These are phyloP conservation scores for Arizona elegans DNA, from an alignment of 2,113 vertebrate species.

Conservation along the genomic window DNA sequence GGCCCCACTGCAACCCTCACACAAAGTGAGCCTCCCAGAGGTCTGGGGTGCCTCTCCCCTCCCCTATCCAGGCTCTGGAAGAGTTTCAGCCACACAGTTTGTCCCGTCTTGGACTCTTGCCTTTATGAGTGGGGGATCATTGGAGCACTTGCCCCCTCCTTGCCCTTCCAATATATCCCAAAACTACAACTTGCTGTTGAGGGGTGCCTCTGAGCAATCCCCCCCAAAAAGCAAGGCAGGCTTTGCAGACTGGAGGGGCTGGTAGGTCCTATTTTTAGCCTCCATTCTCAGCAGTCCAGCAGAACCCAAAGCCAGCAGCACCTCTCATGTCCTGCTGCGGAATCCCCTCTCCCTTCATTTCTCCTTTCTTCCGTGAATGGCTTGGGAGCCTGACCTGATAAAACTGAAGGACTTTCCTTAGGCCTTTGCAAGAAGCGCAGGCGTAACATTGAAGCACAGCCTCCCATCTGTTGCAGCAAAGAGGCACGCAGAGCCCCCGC, in stretches of 20 bases:
- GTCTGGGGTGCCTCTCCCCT: background rate
- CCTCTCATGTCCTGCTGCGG: conserved; percentile 39
- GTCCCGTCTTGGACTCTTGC: background rate
- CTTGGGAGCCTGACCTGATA: conserved; percentile 47
- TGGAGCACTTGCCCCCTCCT: background rate
- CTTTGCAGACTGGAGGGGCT: conserved; percentile 34
- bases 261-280: conserved; percentile 47
- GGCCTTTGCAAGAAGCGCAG: conserved; percentile 49
- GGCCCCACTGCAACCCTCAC: background rate
- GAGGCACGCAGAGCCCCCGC: fast-evolving
- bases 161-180: background rate
- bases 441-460: conserved; percentile 30
- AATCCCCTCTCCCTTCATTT: conserved; percentile 43
- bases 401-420: conserved; percentile 60
- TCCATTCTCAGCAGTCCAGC: conserved; percentile 36
- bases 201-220: background rate
- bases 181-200: background rate
- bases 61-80: background rate
- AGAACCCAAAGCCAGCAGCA: conserved; percentile 22
- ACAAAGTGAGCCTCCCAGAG: background rate
- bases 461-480: background rate
- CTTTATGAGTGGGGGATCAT: background rate
- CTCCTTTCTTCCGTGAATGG: conserved; percentile 51
- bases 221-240: background rate
- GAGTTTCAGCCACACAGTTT: background rate